These are phyloP conservation scores for Planiliza haematocheilus DNA, from an alignment of 2,113 vertebrate genomes.

Conservation along the genomic window DNA sequence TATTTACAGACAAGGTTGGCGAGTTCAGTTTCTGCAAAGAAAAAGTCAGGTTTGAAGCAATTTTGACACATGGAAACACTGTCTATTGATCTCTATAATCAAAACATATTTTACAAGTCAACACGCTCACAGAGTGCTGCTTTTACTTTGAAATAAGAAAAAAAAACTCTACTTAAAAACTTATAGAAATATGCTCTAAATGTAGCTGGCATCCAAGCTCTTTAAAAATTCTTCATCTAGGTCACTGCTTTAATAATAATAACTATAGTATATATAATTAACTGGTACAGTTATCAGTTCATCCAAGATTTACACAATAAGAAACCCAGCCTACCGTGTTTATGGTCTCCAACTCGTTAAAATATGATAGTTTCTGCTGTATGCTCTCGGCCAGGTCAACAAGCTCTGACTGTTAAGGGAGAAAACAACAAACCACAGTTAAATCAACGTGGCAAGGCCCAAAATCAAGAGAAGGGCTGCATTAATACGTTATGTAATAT, in stretches of 20 bases:
- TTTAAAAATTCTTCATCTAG: not conserved
- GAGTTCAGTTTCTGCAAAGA: conserved; percentile 94
- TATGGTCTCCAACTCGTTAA: conserved; percentile 96
- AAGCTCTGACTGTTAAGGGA: conserved; percentile 89
- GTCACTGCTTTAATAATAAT: too few relatives aligned
- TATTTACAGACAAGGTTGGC: conserved; percentile 94
- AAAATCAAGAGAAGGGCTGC: not conserved
- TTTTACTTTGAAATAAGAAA: conserved; percentile 1
- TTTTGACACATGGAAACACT: not conserved
- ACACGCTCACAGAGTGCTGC: not conserved
- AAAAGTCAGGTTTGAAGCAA: not conserved
- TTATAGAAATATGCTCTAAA: too few relatives aligned
- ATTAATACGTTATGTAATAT: conserved; percentile 9
- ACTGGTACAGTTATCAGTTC: too few relatives aligned
- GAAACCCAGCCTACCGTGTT: conserved; percentile 87
- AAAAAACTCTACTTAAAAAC: too few relatives aligned
- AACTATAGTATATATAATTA: too few relatives aligned
- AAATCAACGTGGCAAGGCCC: not conserved
- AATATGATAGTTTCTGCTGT: conserved; percentile 98
- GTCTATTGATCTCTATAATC: not conserved
- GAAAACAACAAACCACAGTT: conserved; percentile 49
- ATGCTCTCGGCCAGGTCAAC: conserved; percentile 96
- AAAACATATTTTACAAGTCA: not conserved
- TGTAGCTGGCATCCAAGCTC: too few relatives aligned
- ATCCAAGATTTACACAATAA: not conserved